Evolutionary conservation across 2,113 vertebrate genomes (phyloP).

Genomic region (Myrmecophaga tridactyla): DNA sequence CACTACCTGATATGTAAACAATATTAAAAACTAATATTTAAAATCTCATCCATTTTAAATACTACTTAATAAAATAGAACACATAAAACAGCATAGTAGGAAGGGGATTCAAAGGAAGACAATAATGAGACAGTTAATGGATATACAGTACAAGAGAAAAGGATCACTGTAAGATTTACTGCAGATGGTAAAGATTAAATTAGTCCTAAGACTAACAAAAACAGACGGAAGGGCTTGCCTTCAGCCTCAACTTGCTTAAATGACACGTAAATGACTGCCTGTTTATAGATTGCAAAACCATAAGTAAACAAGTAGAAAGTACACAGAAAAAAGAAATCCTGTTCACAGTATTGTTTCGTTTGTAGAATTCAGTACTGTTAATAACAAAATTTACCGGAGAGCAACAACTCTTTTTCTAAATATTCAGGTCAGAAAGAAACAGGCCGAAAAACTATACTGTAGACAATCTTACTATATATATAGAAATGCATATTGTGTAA

Average conservation of each 20-base stretch:
- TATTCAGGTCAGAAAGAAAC: background rate
- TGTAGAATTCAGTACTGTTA: background rate
- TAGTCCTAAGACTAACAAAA: background rate
- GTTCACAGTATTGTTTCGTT: background rate
- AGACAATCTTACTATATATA: background rate
- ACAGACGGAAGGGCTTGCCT: background rate
- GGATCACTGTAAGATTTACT: background rate
- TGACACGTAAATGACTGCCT: background rate
- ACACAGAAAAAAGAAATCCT: background rate
- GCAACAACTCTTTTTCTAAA: background rate
- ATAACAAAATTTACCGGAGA: background rate
- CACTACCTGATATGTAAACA: background rate
- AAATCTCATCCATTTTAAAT: background rate
- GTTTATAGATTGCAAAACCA: background rate
- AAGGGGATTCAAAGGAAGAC: background rate
- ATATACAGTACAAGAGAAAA: background rate
- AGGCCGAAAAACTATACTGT: background rate
- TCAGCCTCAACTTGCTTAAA: background rate
- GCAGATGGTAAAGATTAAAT: background rate
- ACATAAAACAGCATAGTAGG: background rate
- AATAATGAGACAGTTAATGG: background rate
- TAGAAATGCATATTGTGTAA: background rate
- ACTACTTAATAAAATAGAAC: background rate
- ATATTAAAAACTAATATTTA: background rate
- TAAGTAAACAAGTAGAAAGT: background rate